These are phyloP conservation scores for Sebastes melanostomus DNA, from an alignment of 2,797 vertebrate genomes.

Conservation along the genomic window DNA sequence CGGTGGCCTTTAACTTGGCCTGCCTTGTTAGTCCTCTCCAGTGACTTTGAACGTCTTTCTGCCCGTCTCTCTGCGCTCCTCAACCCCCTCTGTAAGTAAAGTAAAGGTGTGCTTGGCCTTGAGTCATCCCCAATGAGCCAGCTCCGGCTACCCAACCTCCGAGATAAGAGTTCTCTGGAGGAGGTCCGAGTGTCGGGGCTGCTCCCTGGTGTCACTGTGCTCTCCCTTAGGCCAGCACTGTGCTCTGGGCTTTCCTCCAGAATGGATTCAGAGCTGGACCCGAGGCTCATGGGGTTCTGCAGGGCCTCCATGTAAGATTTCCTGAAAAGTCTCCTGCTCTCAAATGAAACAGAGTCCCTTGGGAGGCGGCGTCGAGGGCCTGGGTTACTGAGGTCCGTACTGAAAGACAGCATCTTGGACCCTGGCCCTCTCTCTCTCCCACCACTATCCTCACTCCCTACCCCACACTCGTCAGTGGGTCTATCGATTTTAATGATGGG, in stretches of 20 bases:
- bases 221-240: conserved; percentile 45
- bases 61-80: conserved; percentile 63
- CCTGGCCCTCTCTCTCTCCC: conserved; percentile 44
- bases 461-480: conserved; percentile 22
- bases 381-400: conserved; percentile 78
- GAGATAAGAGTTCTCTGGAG: conserved; percentile 66
- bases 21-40: conserved; percentile 82
- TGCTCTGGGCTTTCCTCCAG: conserved; percentile 80
- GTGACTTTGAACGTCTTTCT: conserved; percentile 84
- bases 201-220: conserved; percentile 57
- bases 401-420: conserved; percentile 76
- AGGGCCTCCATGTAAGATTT: conserved; percentile 91
- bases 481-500: conserved; percentile 46
- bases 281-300: conserved; percentile 88
- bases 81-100: conserved; percentile 72
- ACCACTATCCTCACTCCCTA: conserved; percentile 24
- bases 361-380: conserved; percentile 70
- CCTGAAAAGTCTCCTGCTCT: conserved; percentile 85
- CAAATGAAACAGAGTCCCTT: conserved; percentile 80
- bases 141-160: conserved; percentile 65
- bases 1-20: conserved; percentile 79
- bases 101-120: conserved; percentile 69
- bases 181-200: conserved; percentile 58
- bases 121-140: conserved; percentile 74
- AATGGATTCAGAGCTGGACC: conserved; percentile 88